Percentiles rank a stretch among this genome's conserved stretches.
Conservation (phyloP, 1,140 invertebrate species). For the Trypoxylus dichotomus region DNA sequence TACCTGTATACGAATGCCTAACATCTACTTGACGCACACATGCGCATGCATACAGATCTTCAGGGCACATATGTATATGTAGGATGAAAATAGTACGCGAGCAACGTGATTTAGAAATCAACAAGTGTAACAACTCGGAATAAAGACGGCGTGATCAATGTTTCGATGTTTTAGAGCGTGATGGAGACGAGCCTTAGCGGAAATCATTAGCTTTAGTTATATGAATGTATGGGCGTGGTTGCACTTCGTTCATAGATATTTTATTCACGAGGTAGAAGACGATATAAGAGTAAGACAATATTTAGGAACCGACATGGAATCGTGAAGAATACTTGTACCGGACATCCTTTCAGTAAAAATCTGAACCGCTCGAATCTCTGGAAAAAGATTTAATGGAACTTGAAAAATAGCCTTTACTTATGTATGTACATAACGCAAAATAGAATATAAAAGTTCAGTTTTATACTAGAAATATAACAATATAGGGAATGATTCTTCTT, state of each 20-base stretch:
- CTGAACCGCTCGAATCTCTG: too few species aligned
- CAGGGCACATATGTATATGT: not conserved
- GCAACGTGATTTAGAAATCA: not conserved
- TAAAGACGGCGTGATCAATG: not conserved
- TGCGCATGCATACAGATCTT: not conserved
- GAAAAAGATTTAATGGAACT: too few species aligned
- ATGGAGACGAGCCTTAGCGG: not conserved
- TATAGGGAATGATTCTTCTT: too few species aligned
- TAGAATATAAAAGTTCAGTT: too few species aligned
- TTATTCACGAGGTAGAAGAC: not conserved
- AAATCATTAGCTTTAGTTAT: not conserved
- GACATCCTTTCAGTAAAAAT: too few species aligned
- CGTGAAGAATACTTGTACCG: too few species aligned
- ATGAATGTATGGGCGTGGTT: constrained; percentile 8
- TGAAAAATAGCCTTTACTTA: too few species aligned
- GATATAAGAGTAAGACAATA: not conserved
- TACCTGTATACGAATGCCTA: not conserved
- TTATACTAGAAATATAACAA: too few species aligned
- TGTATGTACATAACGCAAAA: too few species aligned
- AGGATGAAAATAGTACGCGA: not conserved
- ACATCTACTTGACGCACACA: not conserved
- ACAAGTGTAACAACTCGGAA: not conserved
- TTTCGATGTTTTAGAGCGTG: not conserved
- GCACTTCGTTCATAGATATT: not conserved
- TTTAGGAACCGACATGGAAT: too few species aligned